Evolutionary conservation across 2,113 vertebrate genomes (phyloP).

Genomic region (Enhydra lutris): DNA sequence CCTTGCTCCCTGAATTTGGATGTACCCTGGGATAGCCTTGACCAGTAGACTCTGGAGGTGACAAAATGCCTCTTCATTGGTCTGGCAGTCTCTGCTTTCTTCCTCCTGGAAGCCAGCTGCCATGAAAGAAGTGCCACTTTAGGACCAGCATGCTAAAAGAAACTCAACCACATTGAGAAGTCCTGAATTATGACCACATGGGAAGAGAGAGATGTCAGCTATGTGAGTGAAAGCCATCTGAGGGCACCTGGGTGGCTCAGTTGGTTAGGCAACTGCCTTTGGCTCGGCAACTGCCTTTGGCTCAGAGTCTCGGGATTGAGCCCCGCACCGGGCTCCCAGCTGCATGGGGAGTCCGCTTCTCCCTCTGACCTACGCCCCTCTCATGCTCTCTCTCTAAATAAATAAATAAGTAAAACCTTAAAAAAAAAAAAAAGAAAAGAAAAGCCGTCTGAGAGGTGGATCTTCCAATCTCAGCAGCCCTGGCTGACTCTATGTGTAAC

Average conservation of each 20-base stretch:
- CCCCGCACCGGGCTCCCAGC: too few species aligned
- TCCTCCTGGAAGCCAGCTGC: background rate
- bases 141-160: background rate
- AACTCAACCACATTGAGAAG: background rate
- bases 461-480: background rate
- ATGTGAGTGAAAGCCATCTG: background rate
- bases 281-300: too few species aligned
- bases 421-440: background rate
- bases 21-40: background rate
- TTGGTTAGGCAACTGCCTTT: too few species aligned
- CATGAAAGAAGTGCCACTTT: background rate
- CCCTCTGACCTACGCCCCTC: too few species aligned
- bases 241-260: too few species aligned
- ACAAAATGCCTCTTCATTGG: background rate
- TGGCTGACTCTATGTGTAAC: background rate
- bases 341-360: too few species aligned
- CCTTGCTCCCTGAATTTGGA: background rate
- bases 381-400: too few species aligned
- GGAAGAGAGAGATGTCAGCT: background rate
- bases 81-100: background rate
- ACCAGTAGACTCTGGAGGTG: background rate
- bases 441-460: background rate
- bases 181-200: background rate
- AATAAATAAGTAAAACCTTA: too few species aligned
- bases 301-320: too few species aligned